Percentiles rank a stretch among this genome's conserved stretches.
Conservation (phyloP, 92 coral and sea anemone species). For the Phenganax subtilis region DNA sequence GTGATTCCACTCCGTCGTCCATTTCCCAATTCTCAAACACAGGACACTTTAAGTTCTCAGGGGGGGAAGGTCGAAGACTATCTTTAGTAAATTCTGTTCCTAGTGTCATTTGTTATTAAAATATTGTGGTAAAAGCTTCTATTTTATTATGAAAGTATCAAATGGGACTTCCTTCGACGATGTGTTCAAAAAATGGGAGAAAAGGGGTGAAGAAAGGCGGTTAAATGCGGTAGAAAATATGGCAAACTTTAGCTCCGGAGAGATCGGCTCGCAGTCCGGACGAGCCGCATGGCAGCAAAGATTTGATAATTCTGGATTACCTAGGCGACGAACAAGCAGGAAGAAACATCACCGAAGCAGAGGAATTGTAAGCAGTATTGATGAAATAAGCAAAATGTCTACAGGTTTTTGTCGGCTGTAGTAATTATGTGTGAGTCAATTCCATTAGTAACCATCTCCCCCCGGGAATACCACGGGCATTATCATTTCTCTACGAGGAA, state of each 20-base stretch:
- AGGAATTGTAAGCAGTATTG: background rate
- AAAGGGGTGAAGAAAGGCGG: conserved; percentile 54
- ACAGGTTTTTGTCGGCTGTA: background rate
- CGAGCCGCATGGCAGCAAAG: conserved; percentile 58
- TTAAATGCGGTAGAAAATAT: conserved; percentile 20
- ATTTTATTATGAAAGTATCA: background rate
- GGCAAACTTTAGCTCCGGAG: conserved; percentile 12
- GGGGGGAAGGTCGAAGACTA: too few species aligned
- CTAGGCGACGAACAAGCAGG: conserved; percentile 50
- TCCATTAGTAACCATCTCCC: too few species aligned
- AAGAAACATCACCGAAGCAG: conserved; percentile 35
- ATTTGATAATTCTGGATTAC: conserved; percentile 54
- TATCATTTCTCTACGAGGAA: too few species aligned
- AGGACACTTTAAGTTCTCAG: too few species aligned
- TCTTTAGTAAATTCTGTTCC: too few species aligned
- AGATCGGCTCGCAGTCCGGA: conserved; percentile 11
- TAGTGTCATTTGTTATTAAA: background rate
- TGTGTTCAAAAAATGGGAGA: conserved; percentile 86
- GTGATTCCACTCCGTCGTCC: too few species aligned
- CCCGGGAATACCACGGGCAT: too few species aligned
- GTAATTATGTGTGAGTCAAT: too few species aligned
- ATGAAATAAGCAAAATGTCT: background rate
- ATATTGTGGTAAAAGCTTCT: background rate
- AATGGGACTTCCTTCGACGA: conserved; percentile 58
- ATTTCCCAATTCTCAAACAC: too few species aligned